phyloP scores from a whole-genome alignment of 2,888 invertebrate species.

The Axea sp. region DNA sequence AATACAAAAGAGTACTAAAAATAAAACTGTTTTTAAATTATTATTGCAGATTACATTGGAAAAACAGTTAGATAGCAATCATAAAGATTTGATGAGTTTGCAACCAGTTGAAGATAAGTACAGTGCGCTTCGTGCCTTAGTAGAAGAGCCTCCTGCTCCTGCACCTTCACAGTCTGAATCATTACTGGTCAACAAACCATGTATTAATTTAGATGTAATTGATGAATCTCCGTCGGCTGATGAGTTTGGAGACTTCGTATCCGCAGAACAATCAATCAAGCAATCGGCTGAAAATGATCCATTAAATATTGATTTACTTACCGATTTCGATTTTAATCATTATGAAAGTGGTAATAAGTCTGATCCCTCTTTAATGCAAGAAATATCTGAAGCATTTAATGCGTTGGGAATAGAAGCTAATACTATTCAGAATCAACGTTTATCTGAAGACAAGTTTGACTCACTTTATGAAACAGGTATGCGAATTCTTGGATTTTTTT shows the following conservation, averaged over 20 bases:
- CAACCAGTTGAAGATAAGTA: conserved; percentile 79
- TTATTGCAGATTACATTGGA: too few relatives aligned
- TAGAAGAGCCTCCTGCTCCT: conserved; percentile 67
- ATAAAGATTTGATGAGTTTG: conserved; percentile 75
- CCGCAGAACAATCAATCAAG: conserved; percentile 71
- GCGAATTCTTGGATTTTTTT: conserved; percentile 9
- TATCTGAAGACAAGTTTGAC: conserved; percentile 68
- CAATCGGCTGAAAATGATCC: conserved; percentile 49
- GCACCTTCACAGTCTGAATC: conserved; percentile 39
- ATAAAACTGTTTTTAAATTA: too few relatives aligned
- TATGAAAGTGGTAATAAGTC: conserved; percentile 61
- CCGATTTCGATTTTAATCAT: conserved; percentile 71
- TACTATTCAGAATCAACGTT: conserved; percentile 60
- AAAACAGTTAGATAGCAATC: conserved; percentile 58
- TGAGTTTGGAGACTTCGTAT: conserved; percentile 80
- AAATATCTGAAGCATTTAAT: conserved; percentile 72
- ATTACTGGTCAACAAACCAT: conserved; percentile 29
- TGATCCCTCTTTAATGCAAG: conserved; percentile 69
- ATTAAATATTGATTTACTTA: conserved; percentile 68
- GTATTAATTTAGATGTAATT: conserved; percentile 54
- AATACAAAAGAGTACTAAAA: too few relatives aligned
- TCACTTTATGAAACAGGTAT: conserved; percentile 69
- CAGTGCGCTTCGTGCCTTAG: conserved; percentile 79
- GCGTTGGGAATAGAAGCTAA: conserved; percentile 70
- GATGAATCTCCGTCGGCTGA: conserved; percentile 69